These are phyloP conservation scores for Dendrocopos noguchii DNA, from an alignment of 2,113 vertebrate genomes.

Conservation along the genomic window DNA sequence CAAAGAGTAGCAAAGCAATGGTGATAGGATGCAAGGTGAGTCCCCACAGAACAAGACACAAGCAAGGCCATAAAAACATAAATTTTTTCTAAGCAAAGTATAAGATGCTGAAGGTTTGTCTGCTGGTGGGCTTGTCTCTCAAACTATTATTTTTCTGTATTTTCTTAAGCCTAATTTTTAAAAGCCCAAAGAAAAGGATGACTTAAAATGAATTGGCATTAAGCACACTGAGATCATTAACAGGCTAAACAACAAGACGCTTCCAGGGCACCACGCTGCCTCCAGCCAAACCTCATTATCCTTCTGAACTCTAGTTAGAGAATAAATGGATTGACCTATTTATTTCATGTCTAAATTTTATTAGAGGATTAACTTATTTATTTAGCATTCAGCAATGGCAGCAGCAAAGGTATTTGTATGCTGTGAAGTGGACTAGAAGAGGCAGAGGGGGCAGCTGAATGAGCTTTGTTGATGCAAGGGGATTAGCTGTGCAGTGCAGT, in stretches of 20 bases:
- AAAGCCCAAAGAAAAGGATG: conserved; percentile 7
- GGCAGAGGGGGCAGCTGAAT: not conserved
- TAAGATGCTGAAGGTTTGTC: not conserved
- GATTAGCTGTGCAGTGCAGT: not conserved
- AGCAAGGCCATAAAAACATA: not conserved
- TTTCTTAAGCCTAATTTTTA: not conserved
- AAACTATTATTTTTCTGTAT: not conserved
- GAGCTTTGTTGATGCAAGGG: not conserved
- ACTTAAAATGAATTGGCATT: not conserved
- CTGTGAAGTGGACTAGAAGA: not conserved
- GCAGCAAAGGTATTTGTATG: not conserved
- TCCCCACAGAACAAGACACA: not conserved
- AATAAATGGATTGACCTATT: conserved; percentile 77
- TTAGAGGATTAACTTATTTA: conserved; percentile 68
- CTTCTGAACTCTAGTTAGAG: conserved; percentile 68
- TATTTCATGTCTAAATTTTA: conserved; percentile 73
- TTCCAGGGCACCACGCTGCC: conserved; percentile 40
- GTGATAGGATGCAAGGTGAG: not conserved
- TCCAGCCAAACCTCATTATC: conserved; percentile 73
- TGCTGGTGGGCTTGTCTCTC: not conserved
- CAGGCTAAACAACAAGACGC: conserved; percentile 22
- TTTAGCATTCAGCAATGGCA: conserved; percentile 53
- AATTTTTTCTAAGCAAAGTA: not conserved
- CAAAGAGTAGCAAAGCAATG: not conserved
- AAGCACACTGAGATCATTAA: conserved; percentile 11